A percentile compares a stretch with the other conserved stretches of the same genome.
These are phyloP conservation scores for Listronotus bonariensis DNA, from an alignment of 1,140 invertebrate species.

Conservation along the genomic window DNA sequence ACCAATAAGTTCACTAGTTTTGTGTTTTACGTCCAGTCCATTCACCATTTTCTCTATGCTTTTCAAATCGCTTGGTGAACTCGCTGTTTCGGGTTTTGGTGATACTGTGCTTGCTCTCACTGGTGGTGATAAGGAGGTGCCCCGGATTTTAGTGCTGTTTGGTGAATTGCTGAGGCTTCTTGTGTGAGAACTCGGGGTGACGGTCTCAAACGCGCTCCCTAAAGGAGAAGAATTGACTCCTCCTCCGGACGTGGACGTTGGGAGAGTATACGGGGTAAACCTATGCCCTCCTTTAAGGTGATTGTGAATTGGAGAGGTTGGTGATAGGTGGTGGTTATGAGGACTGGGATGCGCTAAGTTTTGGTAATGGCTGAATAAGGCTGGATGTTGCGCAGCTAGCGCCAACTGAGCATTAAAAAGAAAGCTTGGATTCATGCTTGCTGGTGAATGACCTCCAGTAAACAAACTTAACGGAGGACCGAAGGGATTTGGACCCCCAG, in stretches of 20 bases:
- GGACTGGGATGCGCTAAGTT: slow-evolving; percentile 61
- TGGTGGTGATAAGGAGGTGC: slow-evolving; percentile 60
- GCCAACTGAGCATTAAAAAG: slow-evolving; percentile 82
- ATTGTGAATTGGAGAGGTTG: slow-evolving; percentile 60
- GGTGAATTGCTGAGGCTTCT: slow-evolving; percentile 72
- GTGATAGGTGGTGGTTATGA: slow-evolving; percentile 57
- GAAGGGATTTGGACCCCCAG: slow-evolving; percentile 65
- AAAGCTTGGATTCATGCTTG: slow-evolving; percentile 71
- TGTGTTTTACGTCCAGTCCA: slow-evolving; percentile 78
- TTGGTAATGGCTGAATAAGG: slow-evolving; percentile 71
- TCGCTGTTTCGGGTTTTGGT: slow-evolving; percentile 52
- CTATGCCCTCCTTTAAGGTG: slow-evolving; percentile 63
- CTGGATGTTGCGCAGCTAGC: slow-evolving; percentile 79
- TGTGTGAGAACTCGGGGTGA: slow-evolving; percentile 71
- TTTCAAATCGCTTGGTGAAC: slow-evolving; percentile 77
- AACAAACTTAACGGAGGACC: slow-evolving; percentile 69
- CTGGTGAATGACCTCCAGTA: slow-evolving; percentile 60
- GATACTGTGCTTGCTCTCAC: slow-evolving; percentile 57
- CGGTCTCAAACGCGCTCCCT: slow-evolving; percentile 83
- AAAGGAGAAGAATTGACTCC: slow-evolving; percentile 60
- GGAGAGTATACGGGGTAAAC: slow-evolving; percentile 85
- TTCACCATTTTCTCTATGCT: slow-evolving; percentile 97
- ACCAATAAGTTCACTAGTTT: slow-evolving; percentile 28
- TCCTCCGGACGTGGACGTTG: slow-evolving; percentile 51
- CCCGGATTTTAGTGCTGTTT: slow-evolving; percentile 52